Conservation (phyloP, 2,888 invertebrate genomes). For the Catocala sponsa region DNA sequence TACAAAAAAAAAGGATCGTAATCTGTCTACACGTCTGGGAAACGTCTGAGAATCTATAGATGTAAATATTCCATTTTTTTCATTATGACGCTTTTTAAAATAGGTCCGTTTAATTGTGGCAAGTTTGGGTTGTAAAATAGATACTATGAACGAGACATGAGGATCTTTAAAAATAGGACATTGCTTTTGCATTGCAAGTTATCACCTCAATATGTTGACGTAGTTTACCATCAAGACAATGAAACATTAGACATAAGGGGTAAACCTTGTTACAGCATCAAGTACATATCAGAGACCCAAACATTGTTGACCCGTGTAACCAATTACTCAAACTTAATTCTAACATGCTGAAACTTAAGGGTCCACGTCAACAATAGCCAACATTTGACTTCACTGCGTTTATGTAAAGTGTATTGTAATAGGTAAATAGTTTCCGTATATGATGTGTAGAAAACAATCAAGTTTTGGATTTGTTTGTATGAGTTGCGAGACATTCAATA, state of each 20-base stretch:
- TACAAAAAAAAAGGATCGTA: no score
- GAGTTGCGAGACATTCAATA: no score
- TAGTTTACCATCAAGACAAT: conserved; percentile 35
- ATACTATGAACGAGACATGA: no score
- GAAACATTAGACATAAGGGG: conserved; percentile 32
- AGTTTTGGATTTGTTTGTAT: no score
- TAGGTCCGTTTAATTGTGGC: no score
- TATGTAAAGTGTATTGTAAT: neutral
- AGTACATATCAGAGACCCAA: conserved; percentile 35
- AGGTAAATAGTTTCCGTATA: neutral
- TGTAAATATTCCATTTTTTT: no score
- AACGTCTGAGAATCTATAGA: no score
- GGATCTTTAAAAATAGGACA: neutral
- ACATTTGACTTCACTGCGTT: conserved; percentile 34
- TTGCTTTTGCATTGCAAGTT: neutral
- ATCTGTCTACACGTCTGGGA: no score
- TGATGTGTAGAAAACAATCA: neutral
- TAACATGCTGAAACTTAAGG: conserved; percentile 49
- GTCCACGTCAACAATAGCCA: conserved; percentile 37
- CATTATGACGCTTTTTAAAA: no score
- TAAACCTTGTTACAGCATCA: conserved; percentile 28
- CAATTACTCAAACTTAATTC: conserved; percentile 51
- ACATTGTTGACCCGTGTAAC: conserved; percentile 52
- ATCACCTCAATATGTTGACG: conserved; percentile 17
- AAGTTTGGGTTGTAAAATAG: no score